Conservation (phyloP, 2,113 vertebrate species). For the Menidia beryllina region DNA sequence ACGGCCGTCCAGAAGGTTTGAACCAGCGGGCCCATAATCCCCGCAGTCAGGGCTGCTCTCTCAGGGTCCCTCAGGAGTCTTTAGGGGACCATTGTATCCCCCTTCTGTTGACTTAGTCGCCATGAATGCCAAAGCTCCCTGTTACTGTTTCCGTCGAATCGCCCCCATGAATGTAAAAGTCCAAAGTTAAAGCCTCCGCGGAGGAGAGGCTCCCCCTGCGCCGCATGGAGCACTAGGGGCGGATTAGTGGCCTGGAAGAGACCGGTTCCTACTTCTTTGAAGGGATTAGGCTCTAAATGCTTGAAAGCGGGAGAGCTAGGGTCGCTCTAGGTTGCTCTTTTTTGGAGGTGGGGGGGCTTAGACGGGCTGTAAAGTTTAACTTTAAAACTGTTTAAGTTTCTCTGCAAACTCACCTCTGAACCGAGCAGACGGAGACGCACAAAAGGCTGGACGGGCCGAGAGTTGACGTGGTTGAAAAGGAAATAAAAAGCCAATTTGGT, state of each 20-base stretch:
- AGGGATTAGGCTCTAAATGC: conserved; percentile 75
- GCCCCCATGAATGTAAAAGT: conserved; percentile 82
- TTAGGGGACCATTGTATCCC: conserved; percentile 70
- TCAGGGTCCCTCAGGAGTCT: conserved; percentile 69
- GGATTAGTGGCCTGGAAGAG: conserved; percentile 76
- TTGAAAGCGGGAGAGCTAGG: conserved; percentile 50
- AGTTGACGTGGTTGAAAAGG: background rate
- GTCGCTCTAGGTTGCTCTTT: conserved; percentile 72
- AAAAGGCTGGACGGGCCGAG: conserved; percentile 44
- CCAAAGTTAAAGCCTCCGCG: conserved; percentile 77
- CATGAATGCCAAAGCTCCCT: conserved; percentile 80
- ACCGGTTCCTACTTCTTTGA: conserved; percentile 67
- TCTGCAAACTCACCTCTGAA: conserved; percentile 77
- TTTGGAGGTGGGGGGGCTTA: conserved; percentile 4
- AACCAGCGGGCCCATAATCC: conserved; percentile 58
- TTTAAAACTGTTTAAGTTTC: conserved; percentile 75
- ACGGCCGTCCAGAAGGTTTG: conserved; percentile 11
- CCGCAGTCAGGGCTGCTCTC: conserved; percentile 57
- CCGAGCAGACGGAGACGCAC: conserved; percentile 52
- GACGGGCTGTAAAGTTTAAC: conserved; percentile 58
- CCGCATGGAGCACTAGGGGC: conserved; percentile 51
- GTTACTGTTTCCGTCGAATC: conserved; percentile 80
- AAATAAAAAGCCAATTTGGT: background rate
- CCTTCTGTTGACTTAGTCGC: conserved; percentile 79
- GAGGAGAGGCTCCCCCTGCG: conserved; percentile 69